phyloP scores from a whole-genome alignment of 2,888 invertebrate genomes.

The Drosophila mulleri region DNA sequence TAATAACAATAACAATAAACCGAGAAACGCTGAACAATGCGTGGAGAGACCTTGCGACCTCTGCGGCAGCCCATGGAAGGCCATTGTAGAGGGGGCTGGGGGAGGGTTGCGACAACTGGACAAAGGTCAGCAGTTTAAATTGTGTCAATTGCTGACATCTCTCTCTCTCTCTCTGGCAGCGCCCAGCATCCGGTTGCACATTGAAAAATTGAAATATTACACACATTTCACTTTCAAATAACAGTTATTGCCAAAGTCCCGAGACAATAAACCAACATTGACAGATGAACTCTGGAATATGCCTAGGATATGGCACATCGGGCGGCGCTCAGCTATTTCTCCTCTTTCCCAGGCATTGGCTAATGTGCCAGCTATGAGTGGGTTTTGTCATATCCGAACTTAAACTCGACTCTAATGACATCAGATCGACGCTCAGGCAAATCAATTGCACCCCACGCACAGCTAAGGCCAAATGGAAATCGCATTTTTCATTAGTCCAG shows the following conservation, averaged over 20 bases:
- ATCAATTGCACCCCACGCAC: slow-evolving; percentile 7
- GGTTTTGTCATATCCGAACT: slow-evolving; percentile 46
- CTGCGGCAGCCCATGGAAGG: slow-evolving; percentile 27
- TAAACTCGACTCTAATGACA: slow-evolving; percentile 64
- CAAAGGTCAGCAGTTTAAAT: slow-evolving; percentile 78
- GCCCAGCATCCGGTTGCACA: slow-evolving; percentile 22
- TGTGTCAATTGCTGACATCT: slow-evolving; percentile 72
- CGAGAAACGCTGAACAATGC: slow-evolving; percentile 59
- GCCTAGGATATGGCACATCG: slow-evolving; percentile 27
- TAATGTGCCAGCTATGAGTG: slow-evolving; percentile 71
- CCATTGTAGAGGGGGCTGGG: slow-evolving; percentile 54
- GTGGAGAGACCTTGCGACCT: slow-evolving; percentile 51
- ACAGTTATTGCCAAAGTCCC: slow-evolving; percentile 62
- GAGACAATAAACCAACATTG: slow-evolving; percentile 62
- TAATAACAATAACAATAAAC: slow-evolving; percentile 83
- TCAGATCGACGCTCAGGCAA: slow-evolving; percentile 12
- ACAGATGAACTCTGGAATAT: slow-evolving; percentile 58
- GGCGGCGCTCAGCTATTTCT: slow-evolving; percentile 4
- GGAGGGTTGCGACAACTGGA: slow-evolving; percentile 23
- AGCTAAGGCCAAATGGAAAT: slow-evolving; percentile 10
- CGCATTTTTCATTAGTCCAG: slow-evolving; percentile 23
- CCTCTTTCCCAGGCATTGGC: slow-evolving; percentile 24
- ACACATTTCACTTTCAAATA: slow-evolving; percentile 71
- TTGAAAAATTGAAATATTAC: slow-evolving; percentile 81
- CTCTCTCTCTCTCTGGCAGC: slow-evolving; percentile 3